Base-by-base conservation (phyloP, 1,140 invertebrate genomes). In the Scylla paramamosain region DNA sequence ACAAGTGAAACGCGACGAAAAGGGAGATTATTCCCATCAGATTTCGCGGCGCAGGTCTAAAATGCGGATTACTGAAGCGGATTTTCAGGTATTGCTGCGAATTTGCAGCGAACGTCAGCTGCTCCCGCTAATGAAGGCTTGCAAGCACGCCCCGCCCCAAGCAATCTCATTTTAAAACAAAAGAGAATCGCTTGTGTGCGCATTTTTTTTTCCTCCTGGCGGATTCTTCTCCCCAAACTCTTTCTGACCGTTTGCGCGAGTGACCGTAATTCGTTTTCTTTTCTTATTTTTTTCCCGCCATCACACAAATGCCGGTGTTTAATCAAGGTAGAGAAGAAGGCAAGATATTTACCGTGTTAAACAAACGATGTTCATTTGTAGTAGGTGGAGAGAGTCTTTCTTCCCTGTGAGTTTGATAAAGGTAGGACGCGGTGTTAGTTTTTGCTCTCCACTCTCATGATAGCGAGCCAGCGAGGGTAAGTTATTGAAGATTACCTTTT, bases 111-210 rank as follows among this genome's bases (percentile, higher is more conserved):
- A n/a, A 77, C 67, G 67, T 77, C 67, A 77, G 67, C 67, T 77
- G 67, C 6, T 77, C 10, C 67, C n/a, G 67, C 67, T 77, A 77
- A 77, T 77, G 67, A 77, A 77, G 67, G 20, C 67, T 25, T n/a
- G 20, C 67, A 77, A n/a, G 20, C 67, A 25, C 10, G 67, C 67
- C 25, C 67, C 67, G 67, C 67, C n/a, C 67, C 25, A n/a, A 77
- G 67, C 67, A n/a, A 77, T 77, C 67, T 77, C 67, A 77, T 77
- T 77, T 77, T 77, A 77, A 77, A 77, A 77, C 67, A 77, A 77
- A 77, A 77, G 67, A 77, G 67, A 77, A 77, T 77, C 67, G 67
- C 67, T 77, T 77, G 67, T 77, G 67, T 77, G 67, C 20, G 67
- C 67, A 77, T 77, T 77, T 77, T 77, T 77, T n/a, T 14, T 4